These are phyloP conservation scores for Phoeniculus purpureus DNA, from an alignment of 2,797 vertebrate species.

Conservation along the genomic window DNA sequence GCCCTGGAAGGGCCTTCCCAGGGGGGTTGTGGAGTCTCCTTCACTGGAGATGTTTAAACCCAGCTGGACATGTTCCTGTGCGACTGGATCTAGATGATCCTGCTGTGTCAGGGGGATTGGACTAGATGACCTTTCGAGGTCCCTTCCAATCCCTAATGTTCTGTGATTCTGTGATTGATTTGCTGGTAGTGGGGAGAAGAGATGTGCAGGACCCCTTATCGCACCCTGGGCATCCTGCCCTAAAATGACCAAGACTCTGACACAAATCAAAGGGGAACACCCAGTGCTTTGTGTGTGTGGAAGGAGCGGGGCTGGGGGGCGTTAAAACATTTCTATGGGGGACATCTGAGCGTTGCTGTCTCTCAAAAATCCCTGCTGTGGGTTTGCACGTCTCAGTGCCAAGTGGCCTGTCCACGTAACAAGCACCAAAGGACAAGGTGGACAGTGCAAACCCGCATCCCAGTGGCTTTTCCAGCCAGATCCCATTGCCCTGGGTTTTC, in stretches of 20 bases:
- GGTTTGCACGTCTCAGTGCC: neutral
- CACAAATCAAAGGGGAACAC: neutral
- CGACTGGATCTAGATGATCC: too few relatives aligned
- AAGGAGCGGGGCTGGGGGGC: too few relatives aligned
- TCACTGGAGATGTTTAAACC: too few relatives aligned
- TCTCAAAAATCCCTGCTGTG: neutral
- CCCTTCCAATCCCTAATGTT: too few relatives aligned
- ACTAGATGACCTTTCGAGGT: too few relatives aligned
- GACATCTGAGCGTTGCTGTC: neutral
- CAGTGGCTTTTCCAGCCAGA: neutral
- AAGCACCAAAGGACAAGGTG: neutral
- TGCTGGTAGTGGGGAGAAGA: neutral
- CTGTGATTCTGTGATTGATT: too few relatives aligned
- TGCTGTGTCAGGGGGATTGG: too few relatives aligned
- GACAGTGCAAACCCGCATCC: neutral
- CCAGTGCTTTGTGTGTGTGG: neutral
- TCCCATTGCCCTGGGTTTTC: too few relatives aligned
- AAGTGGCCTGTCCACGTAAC: fast-evolving
- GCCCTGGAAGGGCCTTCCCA: too few relatives aligned
- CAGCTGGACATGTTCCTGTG: too few relatives aligned
- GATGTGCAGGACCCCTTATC: neutral
- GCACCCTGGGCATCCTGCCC: neutral
- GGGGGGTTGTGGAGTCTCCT: too few relatives aligned
- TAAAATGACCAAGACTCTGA: neutral
- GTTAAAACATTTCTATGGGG: neutral